phyloP scores from a whole-genome alignment of 2,113 vertebrate genomes.

The Struthio camelus region DNA sequence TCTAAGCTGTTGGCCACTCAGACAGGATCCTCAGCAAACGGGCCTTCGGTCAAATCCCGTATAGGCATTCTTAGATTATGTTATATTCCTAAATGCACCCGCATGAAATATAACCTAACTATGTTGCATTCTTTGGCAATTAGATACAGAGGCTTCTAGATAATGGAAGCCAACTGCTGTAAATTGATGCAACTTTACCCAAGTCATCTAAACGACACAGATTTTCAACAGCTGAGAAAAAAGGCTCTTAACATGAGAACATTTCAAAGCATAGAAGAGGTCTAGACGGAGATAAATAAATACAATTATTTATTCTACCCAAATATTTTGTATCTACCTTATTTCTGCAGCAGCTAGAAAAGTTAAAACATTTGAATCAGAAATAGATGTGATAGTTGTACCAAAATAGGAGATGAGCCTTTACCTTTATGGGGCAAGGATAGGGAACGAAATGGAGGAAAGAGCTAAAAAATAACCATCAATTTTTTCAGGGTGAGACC shows the following conservation, averaged over 20 bases:
- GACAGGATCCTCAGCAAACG: not conserved
- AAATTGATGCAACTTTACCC: not conserved
- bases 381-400: not conserved
- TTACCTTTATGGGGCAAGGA: not conserved
- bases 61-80: not conserved
- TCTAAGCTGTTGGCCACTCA: not conserved
- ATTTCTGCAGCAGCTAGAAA: not conserved
- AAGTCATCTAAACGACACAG: not conserved
- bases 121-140: conserved; percentile 9
- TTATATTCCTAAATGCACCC: not conserved
- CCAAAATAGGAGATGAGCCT: not conserved
- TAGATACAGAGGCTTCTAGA: not conserved
- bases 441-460: not conserved
- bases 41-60: not conserved
- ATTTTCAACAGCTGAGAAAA: conserved; percentile 32
- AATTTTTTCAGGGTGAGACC: not conserved
- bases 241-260: not conserved
- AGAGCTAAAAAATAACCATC: not conserved
- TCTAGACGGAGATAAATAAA: not conserved
- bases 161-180: conserved; percentile 17
- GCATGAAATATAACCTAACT: not conserved
- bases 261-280: not conserved
- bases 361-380: not conserved
- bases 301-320: not conserved
- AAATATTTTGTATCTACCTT: not conserved